Evolutionary conservation across 1,140 invertebrate species (phyloP).

Genomic region (Melipona quadrifasciata): DNA sequence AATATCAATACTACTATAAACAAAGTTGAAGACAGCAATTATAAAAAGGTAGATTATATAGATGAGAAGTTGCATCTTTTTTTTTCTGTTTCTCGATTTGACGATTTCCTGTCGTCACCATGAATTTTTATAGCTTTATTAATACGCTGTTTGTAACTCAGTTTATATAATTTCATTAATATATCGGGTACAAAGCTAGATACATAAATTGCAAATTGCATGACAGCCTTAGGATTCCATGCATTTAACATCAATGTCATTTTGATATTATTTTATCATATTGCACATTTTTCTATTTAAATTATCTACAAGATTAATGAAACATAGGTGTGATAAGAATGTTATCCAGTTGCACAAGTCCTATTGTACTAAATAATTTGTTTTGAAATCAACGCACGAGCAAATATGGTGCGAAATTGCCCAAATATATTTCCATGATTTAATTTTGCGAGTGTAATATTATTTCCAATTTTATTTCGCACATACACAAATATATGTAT

Average conservation of each 20-base stretch:
- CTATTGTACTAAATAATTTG: slow-evolving; percentile 2
- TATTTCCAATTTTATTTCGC: slow-evolving; percentile 23
- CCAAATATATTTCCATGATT: slow-evolving; percentile 21
- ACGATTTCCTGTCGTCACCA: slow-evolving; percentile 47
- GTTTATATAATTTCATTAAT: slow-evolving; percentile 32
- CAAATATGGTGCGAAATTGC: background rate
- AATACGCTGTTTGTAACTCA: slow-evolving; percentile 53
- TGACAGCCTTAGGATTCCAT: slow-evolving; percentile 32
- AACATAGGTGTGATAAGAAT: background rate
- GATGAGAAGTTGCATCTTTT: slow-evolving; percentile 59
- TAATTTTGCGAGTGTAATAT: slow-evolving; percentile 20
- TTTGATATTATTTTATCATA: slow-evolving; percentile 8
- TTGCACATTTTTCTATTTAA: background rate
- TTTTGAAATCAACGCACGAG: slow-evolving; percentile 13
- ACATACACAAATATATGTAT: background rate
- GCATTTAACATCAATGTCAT: slow-evolving; percentile 17
- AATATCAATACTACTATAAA: slow-evolving; percentile 70
- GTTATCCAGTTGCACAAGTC: background rate
- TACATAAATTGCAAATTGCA: slow-evolving; percentile 49
- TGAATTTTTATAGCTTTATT: slow-evolving; percentile 54
- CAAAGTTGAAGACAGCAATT: slow-evolving; percentile 74
- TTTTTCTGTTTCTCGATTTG: slow-evolving; percentile 54
- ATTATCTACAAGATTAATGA: background rate
- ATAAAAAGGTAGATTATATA: slow-evolving; percentile 76
- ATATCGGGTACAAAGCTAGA: slow-evolving; percentile 7